A percentile compares a stretch with the other conserved stretches of the same genome.
Conservation (phyloP, 2,797 vertebrate genomes). For the Chaenodraco wilsoni region DNA sequence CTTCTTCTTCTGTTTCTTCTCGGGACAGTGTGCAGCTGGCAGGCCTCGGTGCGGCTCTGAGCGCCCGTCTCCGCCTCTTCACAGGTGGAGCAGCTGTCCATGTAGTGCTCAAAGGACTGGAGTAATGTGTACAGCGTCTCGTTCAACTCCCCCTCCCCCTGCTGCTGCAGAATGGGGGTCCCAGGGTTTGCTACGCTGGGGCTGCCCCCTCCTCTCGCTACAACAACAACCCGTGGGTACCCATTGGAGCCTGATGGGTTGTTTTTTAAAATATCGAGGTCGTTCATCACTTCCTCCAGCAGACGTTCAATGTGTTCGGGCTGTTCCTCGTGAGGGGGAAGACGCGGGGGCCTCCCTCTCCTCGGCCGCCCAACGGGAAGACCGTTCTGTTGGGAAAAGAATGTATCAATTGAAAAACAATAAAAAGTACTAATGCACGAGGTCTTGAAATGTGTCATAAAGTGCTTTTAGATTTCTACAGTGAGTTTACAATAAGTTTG, state of each 20-base stretch:
- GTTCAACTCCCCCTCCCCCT: constrained; percentile 66
- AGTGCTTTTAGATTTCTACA: background rate
- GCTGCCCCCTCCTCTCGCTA: background rate
- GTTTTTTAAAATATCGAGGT: constrained; percentile 64
- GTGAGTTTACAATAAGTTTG: background rate
- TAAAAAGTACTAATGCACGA: background rate
- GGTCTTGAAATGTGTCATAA: background rate
- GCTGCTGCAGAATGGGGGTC: constrained; percentile 8
- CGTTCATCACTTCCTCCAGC: constrained; percentile 79
- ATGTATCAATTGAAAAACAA: background rate
- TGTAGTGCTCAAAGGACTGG: constrained; percentile 69
- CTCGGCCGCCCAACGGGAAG: background rate
- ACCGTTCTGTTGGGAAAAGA: constrained; percentile 55
- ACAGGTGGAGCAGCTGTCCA: constrained; percentile 17
- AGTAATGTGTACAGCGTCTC: constrained; percentile 79
- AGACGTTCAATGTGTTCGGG: constrained; percentile 68
- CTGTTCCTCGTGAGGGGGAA: constrained; percentile 31
- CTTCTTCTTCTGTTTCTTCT: background rate
- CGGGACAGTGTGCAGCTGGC: background rate
- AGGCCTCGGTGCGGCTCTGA: constrained; percentile 2
- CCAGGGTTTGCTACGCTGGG: background rate
- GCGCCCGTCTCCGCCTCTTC: constrained; percentile 7
- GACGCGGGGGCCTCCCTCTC: background rate
- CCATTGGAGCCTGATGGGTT: background rate
- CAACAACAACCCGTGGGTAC: constrained; percentile 3